Conservation (phyloP, 1,140 invertebrate species). For the Drosophila biarmipes region DNA sequence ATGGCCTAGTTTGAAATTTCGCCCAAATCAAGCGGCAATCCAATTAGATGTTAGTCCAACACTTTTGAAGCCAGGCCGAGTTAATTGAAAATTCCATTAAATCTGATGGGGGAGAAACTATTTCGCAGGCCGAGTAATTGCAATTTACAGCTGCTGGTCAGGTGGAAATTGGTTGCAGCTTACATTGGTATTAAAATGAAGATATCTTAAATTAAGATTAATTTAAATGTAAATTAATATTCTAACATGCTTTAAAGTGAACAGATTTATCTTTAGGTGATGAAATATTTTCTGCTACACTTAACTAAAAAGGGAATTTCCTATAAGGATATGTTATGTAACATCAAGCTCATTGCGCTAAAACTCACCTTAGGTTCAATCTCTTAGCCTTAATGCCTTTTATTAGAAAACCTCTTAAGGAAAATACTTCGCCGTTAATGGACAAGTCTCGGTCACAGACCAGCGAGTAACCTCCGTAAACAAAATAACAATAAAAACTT, state of each 20-base stretch:
- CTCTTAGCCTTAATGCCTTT: slow-evolving; percentile 3
- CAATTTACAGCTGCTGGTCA: slow-evolving; percentile 7
- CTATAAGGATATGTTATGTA: too few species aligned
- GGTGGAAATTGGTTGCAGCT: neutral
- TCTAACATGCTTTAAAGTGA: too few species aligned
- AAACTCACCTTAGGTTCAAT: neutral
- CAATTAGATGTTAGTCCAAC: slow-evolving; percentile 47
- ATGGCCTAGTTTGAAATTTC: slow-evolving; percentile 48
- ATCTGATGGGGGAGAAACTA: slow-evolving; percentile 15
- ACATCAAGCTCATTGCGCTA: too few species aligned
- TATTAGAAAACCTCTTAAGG: slow-evolving; percentile 5
- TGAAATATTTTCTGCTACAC: too few species aligned
- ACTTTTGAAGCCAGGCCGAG: slow-evolving; percentile 13
- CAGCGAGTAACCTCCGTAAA: slow-evolving; percentile 36
- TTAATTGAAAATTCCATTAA: slow-evolving; percentile 65
- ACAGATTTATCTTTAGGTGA: too few species aligned
- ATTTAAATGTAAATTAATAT: too few species aligned
- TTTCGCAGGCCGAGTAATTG: slow-evolving; percentile 30
- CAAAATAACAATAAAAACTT: slow-evolving; percentile 45
- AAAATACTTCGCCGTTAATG: slow-evolving; percentile 55
- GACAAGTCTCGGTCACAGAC: slow-evolving; percentile 35
- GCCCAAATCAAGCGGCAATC: slow-evolving; percentile 53
- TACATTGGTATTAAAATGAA: neutral
- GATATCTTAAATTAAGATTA: too few species aligned
- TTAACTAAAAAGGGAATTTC: too few species aligned